Conservation (phyloP, 2,113 vertebrate species). For the Pollimyrus isidori region DNA sequence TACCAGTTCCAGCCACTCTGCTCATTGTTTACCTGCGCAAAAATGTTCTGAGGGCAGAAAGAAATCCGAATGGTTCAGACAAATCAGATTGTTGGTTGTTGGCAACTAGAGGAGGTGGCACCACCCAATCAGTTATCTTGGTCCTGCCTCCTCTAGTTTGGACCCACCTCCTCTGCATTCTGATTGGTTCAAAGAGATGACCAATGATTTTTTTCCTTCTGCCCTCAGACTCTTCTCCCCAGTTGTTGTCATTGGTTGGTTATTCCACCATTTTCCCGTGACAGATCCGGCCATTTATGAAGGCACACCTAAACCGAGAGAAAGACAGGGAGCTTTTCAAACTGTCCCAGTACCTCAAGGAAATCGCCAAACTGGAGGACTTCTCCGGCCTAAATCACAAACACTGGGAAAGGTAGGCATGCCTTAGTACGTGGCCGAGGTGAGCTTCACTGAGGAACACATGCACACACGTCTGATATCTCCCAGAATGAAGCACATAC, state of each 20-base stretch:
- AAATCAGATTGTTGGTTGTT: neutral
- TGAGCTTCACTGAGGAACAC: neutral
- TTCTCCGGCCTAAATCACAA: conserved; percentile 94
- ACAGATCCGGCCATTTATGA: conserved; percentile 97
- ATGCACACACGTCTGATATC: neutral
- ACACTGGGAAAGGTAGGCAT: conserved; percentile 89
- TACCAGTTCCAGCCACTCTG: conserved; percentile 35
- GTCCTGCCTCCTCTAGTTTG: no score
- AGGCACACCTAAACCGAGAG: conserved; percentile 94
- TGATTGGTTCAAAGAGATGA: neutral
- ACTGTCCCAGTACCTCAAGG: conserved; percentile 95
- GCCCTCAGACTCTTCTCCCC: neutral
- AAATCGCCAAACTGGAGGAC: conserved; percentile 93
- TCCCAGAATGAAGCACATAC: neutral
- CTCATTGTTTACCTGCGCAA: neutral
- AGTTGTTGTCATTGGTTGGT: neutral
- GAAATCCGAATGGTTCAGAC: neutral
- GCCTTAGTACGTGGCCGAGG: neutral
- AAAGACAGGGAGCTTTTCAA: conserved; percentile 95
- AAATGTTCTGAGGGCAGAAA: neutral
- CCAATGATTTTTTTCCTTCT: neutral
- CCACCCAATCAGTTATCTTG: no score
- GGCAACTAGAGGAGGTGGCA: no score
- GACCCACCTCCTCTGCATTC: neutral
- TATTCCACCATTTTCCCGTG: conserved; percentile 29